Base-by-base conservation (phyloP, 2,888 invertebrate genomes). In the Mimachlamys varia region DNA sequence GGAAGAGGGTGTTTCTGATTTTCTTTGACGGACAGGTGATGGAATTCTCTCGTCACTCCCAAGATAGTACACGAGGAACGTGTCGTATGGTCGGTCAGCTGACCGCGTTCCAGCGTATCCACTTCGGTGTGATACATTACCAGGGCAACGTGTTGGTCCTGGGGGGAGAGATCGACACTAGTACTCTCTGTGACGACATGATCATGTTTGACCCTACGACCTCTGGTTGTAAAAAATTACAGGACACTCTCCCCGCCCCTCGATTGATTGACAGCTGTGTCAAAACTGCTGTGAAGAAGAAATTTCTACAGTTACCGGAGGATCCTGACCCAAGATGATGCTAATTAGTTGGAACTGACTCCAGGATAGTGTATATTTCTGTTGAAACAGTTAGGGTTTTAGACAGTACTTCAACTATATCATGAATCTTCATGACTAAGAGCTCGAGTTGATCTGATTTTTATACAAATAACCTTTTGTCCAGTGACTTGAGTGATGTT, bases 191-290 rank as follows among this genome's bases (percentile, higher is more conserved):
- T 76, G 94, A 94, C 89, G 94, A 95, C 50, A 94, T 95, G 93
- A 94, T 95, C 33, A 92, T 93, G 89, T 95, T 94, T 89, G 94
- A 95, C 90, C 93, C 94, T 3, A 93, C 93, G 49, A 95, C 92
- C 49, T 94, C 93, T 19, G 93, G 94, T 49, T 94, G 94, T 89
- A 94, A 93, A 55, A 94, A 94, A 89, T 90, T 95, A 13, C 90
- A 91, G n/a, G 95, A 94, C 27, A 94, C 94, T 22, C 92, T 95
- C 27, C 95, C 95, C 17, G 94, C 94, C n/a, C 94, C 95, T 13
- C 92, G 95, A 50, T 93, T 95, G 44, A 93, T 95, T 58, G 95
- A 95, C 91, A 95, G 95, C 88, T 95, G 95, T 92, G 95, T 95
- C 53, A 95, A 95, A 90, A 94, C 94, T 15, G 93, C 94, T 22